These are phyloP conservation scores for Echinarachnius parma DNA, from an alignment of 53 echinoderm and acorn worm species.

Conservation along the genomic window DNA sequence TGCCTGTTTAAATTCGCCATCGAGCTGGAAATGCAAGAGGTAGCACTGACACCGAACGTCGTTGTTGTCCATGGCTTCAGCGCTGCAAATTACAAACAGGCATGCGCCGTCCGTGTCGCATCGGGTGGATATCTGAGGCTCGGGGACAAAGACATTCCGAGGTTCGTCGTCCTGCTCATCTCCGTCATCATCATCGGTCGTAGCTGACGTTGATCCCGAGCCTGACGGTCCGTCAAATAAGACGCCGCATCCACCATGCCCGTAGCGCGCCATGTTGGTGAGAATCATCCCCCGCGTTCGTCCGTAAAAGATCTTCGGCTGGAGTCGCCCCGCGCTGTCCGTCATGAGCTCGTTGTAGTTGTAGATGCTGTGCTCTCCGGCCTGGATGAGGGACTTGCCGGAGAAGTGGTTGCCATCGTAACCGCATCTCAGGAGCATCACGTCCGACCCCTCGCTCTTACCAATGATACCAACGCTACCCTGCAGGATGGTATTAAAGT, in stretches of 20 bases:
- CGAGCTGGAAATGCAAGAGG: conserved; percentile 37
- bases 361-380: conserved; percentile 65
- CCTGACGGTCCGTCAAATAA: conserved; percentile 45
- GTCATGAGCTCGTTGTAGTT: conserved; percentile 57
- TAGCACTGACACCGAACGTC: conserved; percentile 36
- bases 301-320: conserved; percentile 57
- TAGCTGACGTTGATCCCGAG: neutral
- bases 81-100: conserved; percentile 66
- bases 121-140: conserved; percentile 5
- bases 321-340: conserved; percentile 46
- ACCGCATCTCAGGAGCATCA: conserved; percentile 71
- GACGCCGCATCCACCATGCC: conserved; percentile 57
- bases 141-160: conserved; percentile 28
- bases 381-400: conserved; percentile 45
- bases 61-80: conserved; percentile 36
- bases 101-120: conserved; percentile 30
- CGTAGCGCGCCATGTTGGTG: conserved; percentile 63
- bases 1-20: conserved; percentile 15
- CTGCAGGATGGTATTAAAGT: no score
- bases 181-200: neutral
- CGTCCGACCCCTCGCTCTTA: conserved; percentile 46
- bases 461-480: no score
- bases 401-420: conserved; percentile 67
- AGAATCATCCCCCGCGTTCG: conserved; percentile 52
- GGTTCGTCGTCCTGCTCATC: no score